Conservation (phyloP, 2,113 vertebrate genomes). For the Neodon shergylaensis region DNA sequence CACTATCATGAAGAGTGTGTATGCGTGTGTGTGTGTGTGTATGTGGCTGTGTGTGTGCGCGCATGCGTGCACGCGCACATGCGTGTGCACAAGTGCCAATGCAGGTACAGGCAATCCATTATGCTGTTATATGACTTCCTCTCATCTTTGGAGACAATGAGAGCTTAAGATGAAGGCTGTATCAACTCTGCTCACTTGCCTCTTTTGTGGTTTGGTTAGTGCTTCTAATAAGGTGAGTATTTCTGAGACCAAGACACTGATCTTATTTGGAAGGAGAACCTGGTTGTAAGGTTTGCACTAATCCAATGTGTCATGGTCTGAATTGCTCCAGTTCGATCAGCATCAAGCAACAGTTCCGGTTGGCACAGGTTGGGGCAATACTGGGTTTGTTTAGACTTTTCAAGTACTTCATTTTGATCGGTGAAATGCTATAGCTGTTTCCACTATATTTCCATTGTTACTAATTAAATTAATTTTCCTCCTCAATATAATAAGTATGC, state of each 20-base stretch:
- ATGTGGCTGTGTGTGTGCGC: no score
- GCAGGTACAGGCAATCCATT: not conserved
- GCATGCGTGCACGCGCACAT: no score
- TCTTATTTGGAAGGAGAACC: not conserved
- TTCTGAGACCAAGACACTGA: not conserved
- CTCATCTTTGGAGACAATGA: not conserved
- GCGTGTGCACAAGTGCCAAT: no score
- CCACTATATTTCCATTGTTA: constrained; percentile 6
- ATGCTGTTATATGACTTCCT: not conserved
- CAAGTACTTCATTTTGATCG: not conserved
- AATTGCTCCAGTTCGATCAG: not conserved
- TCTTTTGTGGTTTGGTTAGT: not conserved
- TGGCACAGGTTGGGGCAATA: not conserved
- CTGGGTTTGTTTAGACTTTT: not conserved
- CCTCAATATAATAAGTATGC: not conserved
- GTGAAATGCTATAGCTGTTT: not conserved
- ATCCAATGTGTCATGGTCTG: not conserved
- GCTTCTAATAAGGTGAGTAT: not conserved
- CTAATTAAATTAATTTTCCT: not conserved
- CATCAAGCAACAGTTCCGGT: not conserved
- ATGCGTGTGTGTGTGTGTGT: not conserved
- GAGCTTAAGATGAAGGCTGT: not conserved
- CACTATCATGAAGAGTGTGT: not conserved
- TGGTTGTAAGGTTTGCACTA: not conserved
- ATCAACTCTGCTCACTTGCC: not conserved